Evolutionary conservation across 1,140 invertebrate genomes (phyloP), one percentile per base, ranked within the genome.

Genomic region (Cherax destructor): DNA sequence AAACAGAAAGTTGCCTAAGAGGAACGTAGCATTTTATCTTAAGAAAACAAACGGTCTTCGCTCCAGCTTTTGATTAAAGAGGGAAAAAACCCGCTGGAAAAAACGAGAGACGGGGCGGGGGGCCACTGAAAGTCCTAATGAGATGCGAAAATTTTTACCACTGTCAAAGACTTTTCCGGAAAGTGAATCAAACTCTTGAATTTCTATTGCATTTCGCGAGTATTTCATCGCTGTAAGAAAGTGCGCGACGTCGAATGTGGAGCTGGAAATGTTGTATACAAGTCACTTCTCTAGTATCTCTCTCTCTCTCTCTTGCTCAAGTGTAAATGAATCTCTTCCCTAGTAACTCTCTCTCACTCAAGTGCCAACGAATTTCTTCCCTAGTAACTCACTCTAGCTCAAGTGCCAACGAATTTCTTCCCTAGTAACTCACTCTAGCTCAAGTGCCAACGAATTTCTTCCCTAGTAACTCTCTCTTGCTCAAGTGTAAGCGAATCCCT

Each of bases 161-260:
- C 88, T 84, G 81, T 78, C 83, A 69, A 78, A 85, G 74, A 87
- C 79, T 87, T 91, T 91, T 91, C 83, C 30, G 83, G 88, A 91
- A 91, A 91, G 88, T 91, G 88, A 91, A 91, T 91, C 88, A 91
- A 91, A 91, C 88, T 91, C 88, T 91, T 91, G 88, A 91, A 91
- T 86, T 91, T 91, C 88, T 91, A 91, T 91, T 91, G 88, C 88
- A 86, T 91, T 91, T 91, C 88, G 88, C 83, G 81, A 91, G 88
- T 91, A 91, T 91, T 91, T 85, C 88, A 61, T 21, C 59, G 4
- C 76, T 52, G 69, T 65, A 78, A 85, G 83, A 79, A 91, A 79
- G 88, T 69, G 80, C 83, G 88, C 86, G 88, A 83, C 81, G 69
- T 61, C 59, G 59, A 83, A 69, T 61, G 81, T 83, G 81, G 69